Evolutionary conservation across 2,113 vertebrate genomes (phyloP), one percentile per base, ranked within the genome.

Genomic region (Anoplopoma fimbria): DNA sequence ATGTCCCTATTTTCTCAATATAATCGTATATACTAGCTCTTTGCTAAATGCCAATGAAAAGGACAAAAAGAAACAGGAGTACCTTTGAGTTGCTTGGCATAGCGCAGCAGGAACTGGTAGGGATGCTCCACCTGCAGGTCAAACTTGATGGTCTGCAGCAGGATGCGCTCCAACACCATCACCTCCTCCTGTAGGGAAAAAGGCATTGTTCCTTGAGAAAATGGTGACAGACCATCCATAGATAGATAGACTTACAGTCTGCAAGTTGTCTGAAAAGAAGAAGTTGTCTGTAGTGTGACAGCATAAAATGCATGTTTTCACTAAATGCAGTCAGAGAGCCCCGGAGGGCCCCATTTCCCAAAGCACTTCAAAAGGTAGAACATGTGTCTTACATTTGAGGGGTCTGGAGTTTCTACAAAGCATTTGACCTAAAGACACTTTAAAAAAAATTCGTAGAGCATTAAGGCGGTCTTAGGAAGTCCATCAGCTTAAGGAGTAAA

Each of bases 111-210:
- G 77, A 98, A 98, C 4, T 98, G 97, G 87, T 99, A 99, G 0
- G 98, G 98, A 81, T 99, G 98, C 77, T 99, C 98, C 62, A 99
- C 97, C 93, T 99, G 98, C 79, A 99, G 93, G 90, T 99, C 98
- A 91, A 99, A 99, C 89, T 99, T 99, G 86, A 99, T 99, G 23
- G 98, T 99, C 91, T 99, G 98, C 1, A 99, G 94, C 74, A 99
- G 85, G 81, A 99, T 99, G 89, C 98, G 96, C 91, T 99, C 98
- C 86, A 99, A 91, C 65, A 99, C 98, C 98, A 99, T 99, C 7
- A 99, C 98, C 94, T 99, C 98, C 85, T 99, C 55, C 55, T 58
- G 55, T 58, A 29, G 97, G 0, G 97, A 96, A 78, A 36, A 29
- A n/a, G n/a, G 6, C 13, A 57, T n/a, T 45, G 12, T 33, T 25